Evolutionary conservation across 2,888 invertebrate species (phyloP).

Genomic region (Azorinus chamasolen): DNA sequence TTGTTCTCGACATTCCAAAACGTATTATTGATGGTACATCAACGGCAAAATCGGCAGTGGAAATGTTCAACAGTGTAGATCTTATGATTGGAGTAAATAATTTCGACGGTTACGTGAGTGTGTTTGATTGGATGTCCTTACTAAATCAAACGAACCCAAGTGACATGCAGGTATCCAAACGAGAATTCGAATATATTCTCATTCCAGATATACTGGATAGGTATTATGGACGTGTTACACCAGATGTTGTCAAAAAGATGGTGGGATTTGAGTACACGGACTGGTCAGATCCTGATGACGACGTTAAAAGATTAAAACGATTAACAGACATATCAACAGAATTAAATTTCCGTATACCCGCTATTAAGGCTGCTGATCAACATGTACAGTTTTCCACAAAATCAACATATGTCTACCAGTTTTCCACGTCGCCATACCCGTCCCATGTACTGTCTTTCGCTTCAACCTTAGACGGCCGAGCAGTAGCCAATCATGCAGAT

Average conservation of each 20-base stretch:
- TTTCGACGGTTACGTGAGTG: constrained; percentile 11
- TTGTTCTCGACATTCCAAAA: constrained; percentile 13
- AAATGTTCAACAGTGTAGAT: constrained; percentile 21
- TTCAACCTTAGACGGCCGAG: constrained; percentile 2
- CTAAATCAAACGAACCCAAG: constrained; percentile 17
- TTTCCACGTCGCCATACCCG: background rate
- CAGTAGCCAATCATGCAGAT: constrained; percentile 25
- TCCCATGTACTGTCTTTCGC: constrained; percentile 5
- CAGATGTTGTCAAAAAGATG: background rate
- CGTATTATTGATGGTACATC: constrained; percentile 1
- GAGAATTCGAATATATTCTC: constrained; percentile 11
- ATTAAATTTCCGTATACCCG: background rate
- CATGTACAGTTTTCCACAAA: constrained; percentile 2
- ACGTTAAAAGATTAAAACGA: background rate
- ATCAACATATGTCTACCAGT: constrained; percentile 4
- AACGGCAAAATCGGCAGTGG: background rate
- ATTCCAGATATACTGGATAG: constrained; percentile 6
- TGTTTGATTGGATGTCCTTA: constrained; percentile 5
- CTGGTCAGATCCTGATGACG: constrained; percentile 23
- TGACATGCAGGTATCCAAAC: constrained; percentile 9
- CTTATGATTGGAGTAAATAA: constrained; percentile 22
- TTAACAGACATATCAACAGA: constrained; percentile 14
- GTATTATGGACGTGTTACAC: background rate
- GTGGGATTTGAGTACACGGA: constrained; percentile 39
- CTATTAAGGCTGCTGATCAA: constrained; percentile 7